Percentiles rank a stretch among this genome's conserved stretches.
phyloP scores from a whole-genome alignment of 1,140 invertebrate genomes.

The Marisa cornuarietis region DNA sequence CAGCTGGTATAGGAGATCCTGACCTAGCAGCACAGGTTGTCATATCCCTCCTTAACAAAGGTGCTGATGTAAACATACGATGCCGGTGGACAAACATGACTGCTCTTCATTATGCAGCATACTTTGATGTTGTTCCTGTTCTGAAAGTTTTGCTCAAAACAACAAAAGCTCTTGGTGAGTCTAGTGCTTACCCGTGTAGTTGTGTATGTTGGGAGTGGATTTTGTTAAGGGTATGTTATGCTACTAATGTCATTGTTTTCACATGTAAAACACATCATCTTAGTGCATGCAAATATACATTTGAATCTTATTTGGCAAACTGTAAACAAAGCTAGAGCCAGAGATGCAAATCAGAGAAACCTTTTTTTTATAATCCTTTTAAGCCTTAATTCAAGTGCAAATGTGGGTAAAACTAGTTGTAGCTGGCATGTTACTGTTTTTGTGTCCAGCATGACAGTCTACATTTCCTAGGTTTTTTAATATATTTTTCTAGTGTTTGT shows the following conservation, averaged over 20 bases:
- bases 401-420: too few species aligned
- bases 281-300: too few species aligned
- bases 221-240: not conserved
- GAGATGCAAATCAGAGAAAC: too few species aligned
- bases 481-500: too few species aligned
- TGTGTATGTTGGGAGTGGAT: not conserved
- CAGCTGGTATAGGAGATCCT: constrained; percentile 69
- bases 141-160: constrained; percentile 66
- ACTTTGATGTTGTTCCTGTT: constrained; percentile 70
- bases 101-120: constrained; percentile 71
- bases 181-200: not conserved
- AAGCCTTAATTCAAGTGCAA: too few species aligned
- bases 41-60: constrained; percentile 63
- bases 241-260: not conserved
- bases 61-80: constrained; percentile 68
- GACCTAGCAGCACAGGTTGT: constrained; percentile 58
- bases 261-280: too few species aligned
- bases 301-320: too few species aligned
- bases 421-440: too few species aligned
- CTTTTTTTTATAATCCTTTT: too few species aligned
- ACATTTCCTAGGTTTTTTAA: too few species aligned
- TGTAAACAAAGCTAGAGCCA: too few species aligned
- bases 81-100: constrained; percentile 73
- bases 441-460: too few species aligned
- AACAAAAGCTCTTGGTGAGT: constrained; percentile 61